Base-by-base conservation (phyloP, 2,888 invertebrate species). In the Leptopterna dolabrata region DNA sequence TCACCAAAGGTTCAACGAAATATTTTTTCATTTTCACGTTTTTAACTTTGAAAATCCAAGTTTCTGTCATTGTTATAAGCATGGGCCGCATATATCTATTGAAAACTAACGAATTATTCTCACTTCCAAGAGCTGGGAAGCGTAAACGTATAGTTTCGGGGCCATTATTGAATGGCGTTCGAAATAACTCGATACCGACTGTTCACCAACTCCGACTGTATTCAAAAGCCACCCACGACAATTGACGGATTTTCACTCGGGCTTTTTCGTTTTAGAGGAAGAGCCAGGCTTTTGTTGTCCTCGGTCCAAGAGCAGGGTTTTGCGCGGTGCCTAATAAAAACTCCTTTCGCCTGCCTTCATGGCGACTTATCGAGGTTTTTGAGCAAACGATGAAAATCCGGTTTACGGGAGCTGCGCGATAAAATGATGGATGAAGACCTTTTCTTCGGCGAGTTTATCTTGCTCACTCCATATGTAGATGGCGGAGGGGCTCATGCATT, bases 381-480 rank as follows among this genome's bases (percentile, higher is more conserved):
- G 63, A 63, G 63, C 63, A 63, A 63, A 63, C 63, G 63, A 63
- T 63, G 63, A 63, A 63, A 63, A 63, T 63, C 63, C 63, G 63
- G 63, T 63, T 63, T 24, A 63, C 63, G 63, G 63, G 27, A 24
- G 63, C 24, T 36, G 19, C 16, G 36, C 73, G 73, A 73, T 73
- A 73, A 73, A 73, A 73, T 73, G 73, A 73, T 73, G 73, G 73
- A 73, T 73, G 73, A 16, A 73, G 73, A 30, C 73, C 73, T 73
- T 41, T 73, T 73, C 41, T 41, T 41, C 73, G 36, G 41, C 45
- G 24, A 36, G 45, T 78, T 78, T 78, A 78, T 78, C 78, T 78
- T 78, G 43, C 78, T 78, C 45, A 41, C 78, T 78, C 78, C 78
- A 78, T 78, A 78, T 78, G 78, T 78, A 78, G 78, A 78, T 78